phyloP scores from a whole-genome alignment of 2,888 invertebrate species.

The Anagyrus pseudococci region DNA sequence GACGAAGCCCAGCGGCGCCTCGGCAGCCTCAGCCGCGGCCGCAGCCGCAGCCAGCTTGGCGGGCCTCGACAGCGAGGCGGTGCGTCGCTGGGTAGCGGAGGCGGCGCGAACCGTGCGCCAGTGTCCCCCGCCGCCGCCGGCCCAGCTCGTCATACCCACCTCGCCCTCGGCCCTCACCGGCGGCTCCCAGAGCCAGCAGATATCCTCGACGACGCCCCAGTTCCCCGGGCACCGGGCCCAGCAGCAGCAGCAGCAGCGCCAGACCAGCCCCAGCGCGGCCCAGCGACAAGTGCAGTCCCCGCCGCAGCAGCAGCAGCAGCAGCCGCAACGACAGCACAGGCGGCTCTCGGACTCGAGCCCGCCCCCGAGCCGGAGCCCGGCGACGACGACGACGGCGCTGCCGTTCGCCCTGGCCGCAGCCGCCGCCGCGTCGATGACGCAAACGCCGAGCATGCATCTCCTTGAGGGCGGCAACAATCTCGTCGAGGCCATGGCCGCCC shows the following conservation, averaged over 20 bases:
- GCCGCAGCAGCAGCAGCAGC: constrained; percentile 4
- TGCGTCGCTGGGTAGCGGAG: constrained; percentile 68
- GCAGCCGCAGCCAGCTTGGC: constrained; percentile 65
- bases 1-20: constrained; percentile 57
- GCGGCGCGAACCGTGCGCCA: constrained; percentile 65
- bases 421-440: constrained; percentile 56
- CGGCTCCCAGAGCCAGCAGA: constrained; percentile 42
- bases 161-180: constrained; percentile 43
- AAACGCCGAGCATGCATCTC: constrained; percentile 60
- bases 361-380: neutral
- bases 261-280: neutral
- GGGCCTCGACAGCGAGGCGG: constrained; percentile 68
- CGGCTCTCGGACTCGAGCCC: constrained; percentile 31
- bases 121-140: constrained; percentile 51
- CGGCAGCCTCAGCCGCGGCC: constrained; percentile 39
- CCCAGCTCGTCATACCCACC: constrained; percentile 22
- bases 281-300: constrained; percentile 38
- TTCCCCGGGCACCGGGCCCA: neutral
- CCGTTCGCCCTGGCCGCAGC: constrained; percentile 49
- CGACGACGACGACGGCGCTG: constrained; percentile 43
- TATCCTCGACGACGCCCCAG: constrained; percentile 40
- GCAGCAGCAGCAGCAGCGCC: constrained; percentile 2
- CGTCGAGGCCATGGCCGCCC: constrained; percentile 51
- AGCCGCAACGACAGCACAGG: constrained; percentile 2
- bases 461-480: constrained; percentile 54